Conservation (phyloP, 2,113 vertebrate genomes). For the Kryptolebias marmoratus region DNA sequence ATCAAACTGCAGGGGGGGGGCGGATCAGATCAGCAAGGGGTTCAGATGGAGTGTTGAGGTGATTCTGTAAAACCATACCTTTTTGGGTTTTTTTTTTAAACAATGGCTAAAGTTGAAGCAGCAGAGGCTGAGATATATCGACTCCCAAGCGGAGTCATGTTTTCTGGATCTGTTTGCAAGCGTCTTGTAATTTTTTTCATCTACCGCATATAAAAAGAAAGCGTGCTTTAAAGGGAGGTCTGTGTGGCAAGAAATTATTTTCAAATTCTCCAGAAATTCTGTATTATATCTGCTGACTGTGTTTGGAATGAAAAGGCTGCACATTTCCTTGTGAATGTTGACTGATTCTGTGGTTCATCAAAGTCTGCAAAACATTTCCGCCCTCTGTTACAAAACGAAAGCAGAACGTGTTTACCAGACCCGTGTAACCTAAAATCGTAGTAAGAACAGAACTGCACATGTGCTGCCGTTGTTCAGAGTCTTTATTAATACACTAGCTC, state of each 20-base stretch:
- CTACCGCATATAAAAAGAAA: not conserved
- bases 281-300: not conserved
- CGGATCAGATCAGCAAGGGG: constrained; percentile 10
- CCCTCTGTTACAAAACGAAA: not conserved
- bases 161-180: not conserved
- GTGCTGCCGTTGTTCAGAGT: not conserved
- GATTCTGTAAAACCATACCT: not conserved
- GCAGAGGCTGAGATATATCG: not conserved
- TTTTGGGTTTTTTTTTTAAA: not conserved
- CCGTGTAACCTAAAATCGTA: not conserved
- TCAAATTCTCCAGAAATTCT: not conserved
- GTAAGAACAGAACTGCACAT: not conserved
- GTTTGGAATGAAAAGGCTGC: not conserved
- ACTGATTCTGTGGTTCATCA: not conserved
- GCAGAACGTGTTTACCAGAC: not conserved
- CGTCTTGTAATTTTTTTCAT: not conserved
- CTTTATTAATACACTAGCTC: not conserved
- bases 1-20: constrained; percentile 20
- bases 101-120: not conserved
- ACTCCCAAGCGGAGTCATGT: not conserved
- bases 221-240: not conserved
- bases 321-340: not conserved
- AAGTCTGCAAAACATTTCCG: not conserved
- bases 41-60: constrained; percentile 1
- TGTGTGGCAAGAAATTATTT: not conserved